Evolutionary conservation across 64 coral and sea anemone species (phyloP), one percentile per base, ranked within the genome.

Genomic region (Dendrophyllia cribrosa): DNA sequence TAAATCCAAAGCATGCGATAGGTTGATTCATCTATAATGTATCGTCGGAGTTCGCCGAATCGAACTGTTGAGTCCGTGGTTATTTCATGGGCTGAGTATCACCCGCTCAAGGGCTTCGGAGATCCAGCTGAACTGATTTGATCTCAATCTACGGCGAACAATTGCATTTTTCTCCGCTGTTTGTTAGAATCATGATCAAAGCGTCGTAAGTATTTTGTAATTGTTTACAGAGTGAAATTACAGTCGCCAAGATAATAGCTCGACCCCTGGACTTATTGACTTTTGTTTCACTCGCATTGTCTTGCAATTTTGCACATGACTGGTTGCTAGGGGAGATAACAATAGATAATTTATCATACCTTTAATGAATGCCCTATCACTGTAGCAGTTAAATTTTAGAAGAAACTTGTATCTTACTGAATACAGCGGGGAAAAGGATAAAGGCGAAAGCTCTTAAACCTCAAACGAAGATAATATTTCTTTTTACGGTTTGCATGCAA

Each of bases 261-360:
- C 10, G 58, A 64, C 43, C 60, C 60, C 3, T 0, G 9, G 58
- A 47, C 58, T 44, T 44, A 15, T 24, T 26, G 59, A 17, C 53
- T 82, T 43, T 59, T n/a, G 26, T 65, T 43, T 48, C 43, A 63
- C 26, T 7, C 0, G 22, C 8, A 62, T 82, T 64, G 79, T 60
- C 19, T 65, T 82, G 51, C 51, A 77, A 77, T 77, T 77, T 77
- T 53, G 50, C 51, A 77, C 75, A 77, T 82, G 79, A 82, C 58
- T 82, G 59, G 79, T 82, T 65, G 79, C 79, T 20, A 82, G 64
- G 79, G 59, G 59, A 20, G 34, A 46, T 16, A 10, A 79, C 55
- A 79, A 79, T 79, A 59, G 4, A 9, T 49, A 24, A 56, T 77
- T 24, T 4, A 55, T 56, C 9, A 14, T 55, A 56, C 49, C n/a